Evolutionary conservation across 2,888 invertebrate species (phyloP).

Genomic region (Volucella inflata): DNA sequence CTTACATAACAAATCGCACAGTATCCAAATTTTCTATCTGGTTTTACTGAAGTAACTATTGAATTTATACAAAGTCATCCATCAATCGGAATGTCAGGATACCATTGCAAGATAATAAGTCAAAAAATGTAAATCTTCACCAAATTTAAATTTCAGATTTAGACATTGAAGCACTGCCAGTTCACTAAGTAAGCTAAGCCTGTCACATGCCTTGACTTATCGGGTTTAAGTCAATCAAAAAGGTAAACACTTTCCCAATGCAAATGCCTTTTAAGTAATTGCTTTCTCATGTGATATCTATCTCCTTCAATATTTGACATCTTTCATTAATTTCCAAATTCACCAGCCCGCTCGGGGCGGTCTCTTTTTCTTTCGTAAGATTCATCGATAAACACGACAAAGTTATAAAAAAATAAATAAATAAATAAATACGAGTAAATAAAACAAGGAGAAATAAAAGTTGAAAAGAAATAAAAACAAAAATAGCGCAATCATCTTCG

Average conservation of each 20-base stretch:
- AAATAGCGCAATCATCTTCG: conserved; percentile 17
- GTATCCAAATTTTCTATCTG: too few species aligned
- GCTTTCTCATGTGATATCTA: neutral
- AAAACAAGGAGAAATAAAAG: conserved; percentile 28
- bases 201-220: conserved; percentile 9
- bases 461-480: conserved; percentile 7
- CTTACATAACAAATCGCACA: too few species aligned
- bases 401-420: too few species aligned
- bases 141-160: too few species aligned
- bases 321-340: conserved; percentile 39
- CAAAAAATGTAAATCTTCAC: too few species aligned
- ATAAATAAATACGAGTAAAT: conserved; percentile 19
- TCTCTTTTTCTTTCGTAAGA: neutral
- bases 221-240: conserved; percentile 18
- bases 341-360: conserved; percentile 8
- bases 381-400: too few species aligned
- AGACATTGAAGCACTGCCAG: too few species aligned
- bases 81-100: too few species aligned
- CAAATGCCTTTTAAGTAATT: conserved; percentile 8
- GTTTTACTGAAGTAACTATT: too few species aligned
- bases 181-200: neutral
- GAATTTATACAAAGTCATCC: too few species aligned
- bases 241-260: conserved; percentile 17
- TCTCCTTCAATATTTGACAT: conserved; percentile 45
- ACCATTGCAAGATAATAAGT: too few species aligned